These are phyloP conservation scores for Coptodon bakossiorum DNA, from an alignment of 2,113 vertebrate genomes.

Conservation along the genomic window DNA sequence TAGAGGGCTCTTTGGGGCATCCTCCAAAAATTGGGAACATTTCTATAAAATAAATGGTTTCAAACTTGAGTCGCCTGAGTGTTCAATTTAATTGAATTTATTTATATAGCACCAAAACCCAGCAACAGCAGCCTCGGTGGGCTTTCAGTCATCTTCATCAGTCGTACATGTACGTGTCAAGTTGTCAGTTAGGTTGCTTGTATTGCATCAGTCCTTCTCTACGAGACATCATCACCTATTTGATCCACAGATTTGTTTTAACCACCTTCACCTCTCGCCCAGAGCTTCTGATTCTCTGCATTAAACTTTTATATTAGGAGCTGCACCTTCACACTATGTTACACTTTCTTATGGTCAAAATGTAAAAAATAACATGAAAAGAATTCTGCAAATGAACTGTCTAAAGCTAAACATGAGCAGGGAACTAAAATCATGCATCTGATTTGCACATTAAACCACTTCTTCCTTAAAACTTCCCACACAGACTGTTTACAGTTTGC, in stretches of 20 bases:
- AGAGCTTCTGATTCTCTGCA: rapidly evolving
- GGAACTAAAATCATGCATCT: background rate
- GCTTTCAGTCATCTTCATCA: too few species aligned
- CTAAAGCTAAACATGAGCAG: background rate
- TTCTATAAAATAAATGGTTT: too few species aligned
- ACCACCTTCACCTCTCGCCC: rapidly evolving
- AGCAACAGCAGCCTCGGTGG: background rate
- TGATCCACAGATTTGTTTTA: background rate
- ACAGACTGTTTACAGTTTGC: background rate
- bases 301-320: background rate
- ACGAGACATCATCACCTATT: background rate
- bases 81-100: rapidly evolving
- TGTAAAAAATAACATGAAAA: background rate
- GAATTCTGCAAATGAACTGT: rapidly evolving
- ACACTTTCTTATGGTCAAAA: background rate
- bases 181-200: background rate
- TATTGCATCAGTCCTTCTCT: background rate
- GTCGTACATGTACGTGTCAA: rapidly evolving
- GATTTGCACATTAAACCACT: background rate
- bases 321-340: background rate
- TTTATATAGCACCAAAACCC: rapidly evolving
- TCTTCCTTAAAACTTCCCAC: background rate
- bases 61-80: background rate
- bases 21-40: rapidly evolving
- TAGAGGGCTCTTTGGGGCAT: background rate